Conservation (phyloP, 1,140 invertebrate species). For the Plodia interpunctella region DNA sequence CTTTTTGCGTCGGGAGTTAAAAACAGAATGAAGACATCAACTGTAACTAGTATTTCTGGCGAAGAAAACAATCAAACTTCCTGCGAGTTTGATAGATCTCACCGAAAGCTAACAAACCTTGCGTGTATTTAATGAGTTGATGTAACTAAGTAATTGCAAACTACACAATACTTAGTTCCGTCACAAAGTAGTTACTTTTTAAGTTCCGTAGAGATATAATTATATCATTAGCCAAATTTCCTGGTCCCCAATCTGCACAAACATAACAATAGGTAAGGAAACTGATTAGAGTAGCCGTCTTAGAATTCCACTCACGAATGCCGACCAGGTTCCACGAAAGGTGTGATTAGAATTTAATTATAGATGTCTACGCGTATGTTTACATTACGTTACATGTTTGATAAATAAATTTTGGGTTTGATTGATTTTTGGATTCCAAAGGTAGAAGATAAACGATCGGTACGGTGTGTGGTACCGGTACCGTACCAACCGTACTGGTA, state of each 20-base stretch:
- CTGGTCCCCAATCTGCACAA: conserved; percentile 16
- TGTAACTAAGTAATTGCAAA: not conserved
- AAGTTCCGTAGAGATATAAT: conserved; percentile 14
- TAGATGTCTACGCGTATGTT: no score
- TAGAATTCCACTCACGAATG: not conserved
- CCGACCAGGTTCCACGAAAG: not conserved
- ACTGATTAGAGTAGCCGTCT: not conserved
- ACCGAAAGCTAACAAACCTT: not conserved
- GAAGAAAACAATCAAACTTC: no score
- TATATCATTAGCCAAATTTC: conserved; percentile 24
- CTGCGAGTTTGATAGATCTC: no score
- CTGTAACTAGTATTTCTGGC: no score
- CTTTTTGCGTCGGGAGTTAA: no score
- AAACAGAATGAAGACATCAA: no score
- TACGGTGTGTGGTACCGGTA: no score
- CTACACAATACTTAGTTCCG: not conserved
- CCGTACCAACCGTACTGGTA: no score
- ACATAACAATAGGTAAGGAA: not conserved
- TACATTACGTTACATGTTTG: no score
- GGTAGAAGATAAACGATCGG: no score
- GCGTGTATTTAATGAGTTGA: not conserved
- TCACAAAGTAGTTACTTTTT: not conserved
- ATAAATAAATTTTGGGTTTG: no score
- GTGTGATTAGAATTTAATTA: not conserved
- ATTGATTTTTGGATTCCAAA: no score